A percentile compares a stretch with the other conserved stretches of the same genome.
phyloP scores from a whole-genome alignment of 2,888 invertebrate genomes.

The Philereme vetulata region DNA sequence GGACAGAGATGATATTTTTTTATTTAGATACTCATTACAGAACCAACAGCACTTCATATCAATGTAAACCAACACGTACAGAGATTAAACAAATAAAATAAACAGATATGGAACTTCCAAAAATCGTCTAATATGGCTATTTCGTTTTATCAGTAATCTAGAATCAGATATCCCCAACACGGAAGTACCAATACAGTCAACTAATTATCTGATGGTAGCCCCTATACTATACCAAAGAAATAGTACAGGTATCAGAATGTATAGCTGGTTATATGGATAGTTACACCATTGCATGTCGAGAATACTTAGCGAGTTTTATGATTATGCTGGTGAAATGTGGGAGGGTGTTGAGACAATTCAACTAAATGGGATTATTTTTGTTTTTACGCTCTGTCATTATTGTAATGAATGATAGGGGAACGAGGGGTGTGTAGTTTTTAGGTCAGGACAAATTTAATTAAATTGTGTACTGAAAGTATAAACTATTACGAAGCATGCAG shows the following conservation, averaged over 20 bases:
- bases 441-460: constrained; percentile 5
- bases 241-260: neutral
- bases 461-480: neutral
- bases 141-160: constrained; percentile 15
- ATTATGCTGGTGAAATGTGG: constrained; percentile 30
- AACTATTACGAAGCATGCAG: no score
- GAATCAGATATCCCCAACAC: constrained; percentile 34
- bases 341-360: constrained; percentile 27
- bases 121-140: neutral
- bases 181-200: constrained; percentile 48
- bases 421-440: neutral
- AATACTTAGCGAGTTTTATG: constrained; percentile 35
- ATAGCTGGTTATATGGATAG: neutral
- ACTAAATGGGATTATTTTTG: constrained; percentile 38
- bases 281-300: constrained; percentile 34
- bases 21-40: no score
- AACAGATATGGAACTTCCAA: no score
- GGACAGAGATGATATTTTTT: no score
- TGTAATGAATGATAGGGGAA: constrained; percentile 13
- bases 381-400: constrained; percentile 25
- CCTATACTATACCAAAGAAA: constrained; percentile 15
- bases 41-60: no score
- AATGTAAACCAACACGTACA: no score
- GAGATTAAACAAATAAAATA: no score
- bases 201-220: constrained; percentile 47